Base-by-base conservation (phyloP, 1,140 invertebrate species). In the Saxidomus purpurata region DNA sequence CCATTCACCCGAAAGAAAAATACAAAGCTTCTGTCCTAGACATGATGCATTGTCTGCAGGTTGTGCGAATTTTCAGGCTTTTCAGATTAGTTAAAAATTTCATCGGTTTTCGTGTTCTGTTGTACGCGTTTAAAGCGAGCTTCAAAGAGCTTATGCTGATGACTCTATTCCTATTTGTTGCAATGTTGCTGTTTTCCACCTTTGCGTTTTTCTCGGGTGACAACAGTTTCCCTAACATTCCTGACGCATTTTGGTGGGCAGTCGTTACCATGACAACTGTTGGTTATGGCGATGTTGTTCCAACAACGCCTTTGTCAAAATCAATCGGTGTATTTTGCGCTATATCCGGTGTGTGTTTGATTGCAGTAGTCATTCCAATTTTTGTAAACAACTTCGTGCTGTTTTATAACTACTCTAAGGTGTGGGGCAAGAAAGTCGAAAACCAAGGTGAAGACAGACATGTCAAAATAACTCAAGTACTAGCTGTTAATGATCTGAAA, bases 261-360 rank as follows among this genome's bases (percentile, higher is more conserved):
- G 96, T 99, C 94, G 98, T 99, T 89, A 99, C 99, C 61, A 99
- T 99, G 98, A 99, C 98, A 90, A 99, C 99, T 0, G 98, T 99
- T 36, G 98, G 98, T 28, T 99, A 99, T 95, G 98, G 98, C 38
- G 94, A 95, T 67, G 82, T 94, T 6, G 47, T 61, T 38, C 92
- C 92, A 11, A 91, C 71, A 76, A 79, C 69, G 19, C 36, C 55
- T 2, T 83, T 94, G 47, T 95, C 95, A 17, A 95, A 95, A 55
- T 34, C 94, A 90, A 97, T 98, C n/a, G 98, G 98, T 0, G 97
- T 97, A 0, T 95, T 98, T 0, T 98, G 98, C 95, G 98, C 98
- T 1, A 94, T 99, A 15, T 97, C 98, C 17, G 98, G 98, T 25
- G 98, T 98, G 52, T 96, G 99, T 0, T 98, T 98, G 19, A 98